Conservation (phyloP, 1,140 invertebrate genomes). For the Physella acuta region DNA sequence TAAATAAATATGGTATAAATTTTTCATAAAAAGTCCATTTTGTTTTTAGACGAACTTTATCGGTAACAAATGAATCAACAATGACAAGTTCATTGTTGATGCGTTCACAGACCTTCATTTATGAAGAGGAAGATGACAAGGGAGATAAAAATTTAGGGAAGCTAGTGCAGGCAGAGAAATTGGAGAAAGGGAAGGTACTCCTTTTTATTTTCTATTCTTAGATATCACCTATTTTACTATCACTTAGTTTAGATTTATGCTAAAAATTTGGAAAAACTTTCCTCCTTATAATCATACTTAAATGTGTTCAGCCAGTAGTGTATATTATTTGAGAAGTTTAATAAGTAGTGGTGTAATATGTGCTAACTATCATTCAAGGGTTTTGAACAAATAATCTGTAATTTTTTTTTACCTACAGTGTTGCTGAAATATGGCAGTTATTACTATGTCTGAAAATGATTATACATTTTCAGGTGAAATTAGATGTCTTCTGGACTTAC, state of each 20-base stretch:
- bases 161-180: slow-evolving; percentile 28
- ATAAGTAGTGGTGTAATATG: too few relatives aligned
- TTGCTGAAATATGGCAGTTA: too few relatives aligned
- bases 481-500: slow-evolving; percentile 85
- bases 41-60: background rate
- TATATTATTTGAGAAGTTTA: too few relatives aligned
- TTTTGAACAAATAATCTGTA: too few relatives aligned
- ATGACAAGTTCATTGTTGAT: background rate
- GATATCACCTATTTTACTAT: too few relatives aligned
- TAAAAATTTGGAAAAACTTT: too few relatives aligned
- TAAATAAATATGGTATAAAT: background rate
- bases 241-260: too few relatives aligned
- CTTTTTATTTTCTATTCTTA: too few relatives aligned
- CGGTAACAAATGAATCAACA: slow-evolving; percentile 1
- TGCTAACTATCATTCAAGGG: too few relatives aligned
- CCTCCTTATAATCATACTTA: too few relatives aligned
- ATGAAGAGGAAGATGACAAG: slow-evolving; percentile 7
- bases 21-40: background rate
- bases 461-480: slow-evolving; percentile 73
- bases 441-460: background rate
- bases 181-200: slow-evolving; percentile 34
- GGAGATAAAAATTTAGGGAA: background rate
- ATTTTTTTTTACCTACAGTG: too few relatives aligned
- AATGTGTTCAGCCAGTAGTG: too few relatives aligned
- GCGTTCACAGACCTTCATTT: background rate